Evolutionary conservation across 2,797 vertebrate species (phyloP).

Genomic region (Aphelocoma californica): DNA sequence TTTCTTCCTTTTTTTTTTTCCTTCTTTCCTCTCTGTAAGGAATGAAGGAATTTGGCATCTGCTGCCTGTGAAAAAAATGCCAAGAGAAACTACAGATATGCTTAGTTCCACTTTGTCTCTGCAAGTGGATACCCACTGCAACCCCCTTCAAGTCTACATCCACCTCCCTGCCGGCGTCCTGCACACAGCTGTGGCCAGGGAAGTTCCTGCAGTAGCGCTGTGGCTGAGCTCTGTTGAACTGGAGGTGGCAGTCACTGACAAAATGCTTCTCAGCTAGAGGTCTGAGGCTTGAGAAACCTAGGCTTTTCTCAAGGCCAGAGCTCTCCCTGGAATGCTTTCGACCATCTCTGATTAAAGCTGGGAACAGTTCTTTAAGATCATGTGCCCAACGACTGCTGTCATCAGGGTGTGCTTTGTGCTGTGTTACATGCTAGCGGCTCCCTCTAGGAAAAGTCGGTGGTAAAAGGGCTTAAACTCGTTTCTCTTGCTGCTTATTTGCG

Average conservation of each 20-base stretch:
- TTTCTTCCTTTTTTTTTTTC: not conserved
- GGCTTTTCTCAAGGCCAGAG: not conserved
- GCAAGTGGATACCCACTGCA: not conserved
- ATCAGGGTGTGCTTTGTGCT: not conserved
- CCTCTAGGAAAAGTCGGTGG: not conserved
- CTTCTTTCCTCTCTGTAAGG: not conserved
- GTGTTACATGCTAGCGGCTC: not conserved
- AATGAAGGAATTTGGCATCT: not conserved
- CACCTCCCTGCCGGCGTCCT: no score
- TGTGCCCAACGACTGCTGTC: not conserved
- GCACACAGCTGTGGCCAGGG: accelerated
- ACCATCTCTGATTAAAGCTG: not conserved
- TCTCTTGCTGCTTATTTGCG: not conserved
- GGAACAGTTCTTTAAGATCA: not conserved
- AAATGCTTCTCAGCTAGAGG: not conserved
- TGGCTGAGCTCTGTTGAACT: not conserved
- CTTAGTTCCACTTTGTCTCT: not conserved
- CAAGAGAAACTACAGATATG: not conserved
- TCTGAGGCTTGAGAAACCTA: not conserved
- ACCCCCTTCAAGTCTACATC: not conserved
- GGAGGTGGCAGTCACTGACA: not conserved
- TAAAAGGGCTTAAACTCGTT: not conserved
- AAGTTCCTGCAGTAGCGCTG: not conserved
- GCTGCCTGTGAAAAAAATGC: not conserved
- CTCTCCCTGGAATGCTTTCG: not conserved